Percentiles rank a stretch among this genome's conserved stretches.
Conservation (phyloP, 2,888 invertebrate genomes). For the Aporophyla lueneburgensis region DNA sequence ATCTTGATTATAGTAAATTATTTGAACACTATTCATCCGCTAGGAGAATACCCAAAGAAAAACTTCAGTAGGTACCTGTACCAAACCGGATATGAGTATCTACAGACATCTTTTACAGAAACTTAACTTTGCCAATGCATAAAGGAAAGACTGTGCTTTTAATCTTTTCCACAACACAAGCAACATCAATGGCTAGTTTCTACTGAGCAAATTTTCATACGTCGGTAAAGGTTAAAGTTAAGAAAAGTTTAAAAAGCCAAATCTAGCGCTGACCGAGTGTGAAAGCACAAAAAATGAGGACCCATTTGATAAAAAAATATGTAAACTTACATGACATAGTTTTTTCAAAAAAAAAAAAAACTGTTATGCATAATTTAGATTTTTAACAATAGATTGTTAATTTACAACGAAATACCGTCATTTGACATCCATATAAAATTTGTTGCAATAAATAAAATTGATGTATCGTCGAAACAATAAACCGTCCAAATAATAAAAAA, state of each 20-base stretch:
- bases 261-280: not conserved
- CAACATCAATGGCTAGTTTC: not conserved
- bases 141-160: not conserved
- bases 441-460: not conserved
- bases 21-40: slow-evolving; percentile 26
- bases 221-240: not conserved
- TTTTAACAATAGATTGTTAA: not conserved
- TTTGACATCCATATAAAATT: not conserved
- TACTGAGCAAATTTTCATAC: not conserved
- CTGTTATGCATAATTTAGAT: too few relatives aligned
- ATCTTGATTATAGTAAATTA: slow-evolving; percentile 45
- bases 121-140: not conserved
- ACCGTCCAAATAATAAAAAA: too few relatives aligned
- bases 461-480: not conserved
- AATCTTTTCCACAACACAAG: not conserved
- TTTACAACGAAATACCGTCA: not conserved
- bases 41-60: slow-evolving; percentile 7
- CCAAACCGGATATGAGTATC: not conserved
- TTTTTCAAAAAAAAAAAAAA: too few relatives aligned
- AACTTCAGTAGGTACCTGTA: not conserved
- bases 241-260: not conserved
- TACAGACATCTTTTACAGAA: not conserved
- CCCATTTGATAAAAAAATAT: not conserved
- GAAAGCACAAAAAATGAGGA: not conserved
- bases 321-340: too few relatives aligned